A percentile compares a stretch with the other conserved stretches of the same genome.
These are phyloP conservation scores for Brenthis daphne DNA, from an alignment of 2,888 invertebrate genomes.

Conservation along the genomic window DNA sequence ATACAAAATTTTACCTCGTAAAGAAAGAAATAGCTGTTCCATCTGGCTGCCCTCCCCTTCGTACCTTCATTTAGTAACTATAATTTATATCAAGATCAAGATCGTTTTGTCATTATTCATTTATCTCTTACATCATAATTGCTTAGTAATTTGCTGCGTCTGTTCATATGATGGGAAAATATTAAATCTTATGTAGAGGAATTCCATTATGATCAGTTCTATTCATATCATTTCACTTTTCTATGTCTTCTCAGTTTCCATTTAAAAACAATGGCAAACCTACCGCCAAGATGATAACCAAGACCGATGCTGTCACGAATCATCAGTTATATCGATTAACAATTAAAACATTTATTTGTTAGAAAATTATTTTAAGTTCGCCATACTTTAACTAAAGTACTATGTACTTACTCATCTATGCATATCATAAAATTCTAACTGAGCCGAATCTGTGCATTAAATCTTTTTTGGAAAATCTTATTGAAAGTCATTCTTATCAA, in stretches of 20 bases:
- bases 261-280: slow-evolving; percentile 27
- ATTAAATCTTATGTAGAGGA: slow-evolving; percentile 13
- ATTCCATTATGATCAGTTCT: slow-evolving; percentile 9
- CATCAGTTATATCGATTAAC: neutral
- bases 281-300: slow-evolving; percentile 11
- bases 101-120: slow-evolving; percentile 18
- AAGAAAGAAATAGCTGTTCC: slow-evolving; percentile 6
- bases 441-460: no score
- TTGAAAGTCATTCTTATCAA: no score
- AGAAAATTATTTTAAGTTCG: no score
- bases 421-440: no score
- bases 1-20: slow-evolving; percentile 4
- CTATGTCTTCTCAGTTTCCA: slow-evolving; percentile 28
- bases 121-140: slow-evolving; percentile 25
- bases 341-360: neutral
- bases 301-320: slow-evolving; percentile 28
- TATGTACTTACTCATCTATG: no score
- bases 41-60: slow-evolving; percentile 13
- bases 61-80: slow-evolving; percentile 16
- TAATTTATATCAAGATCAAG: slow-evolving; percentile 21
- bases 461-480: no score
- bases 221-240: slow-evolving; percentile 29
- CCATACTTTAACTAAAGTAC: no score
- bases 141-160: slow-evolving; percentile 19
- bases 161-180: slow-evolving; percentile 15